Evolutionary conservation across 2,113 vertebrate species (phyloP), one percentile per base, ranked within the genome.

Genomic region (Kobus ellipsiprymnus): DNA sequence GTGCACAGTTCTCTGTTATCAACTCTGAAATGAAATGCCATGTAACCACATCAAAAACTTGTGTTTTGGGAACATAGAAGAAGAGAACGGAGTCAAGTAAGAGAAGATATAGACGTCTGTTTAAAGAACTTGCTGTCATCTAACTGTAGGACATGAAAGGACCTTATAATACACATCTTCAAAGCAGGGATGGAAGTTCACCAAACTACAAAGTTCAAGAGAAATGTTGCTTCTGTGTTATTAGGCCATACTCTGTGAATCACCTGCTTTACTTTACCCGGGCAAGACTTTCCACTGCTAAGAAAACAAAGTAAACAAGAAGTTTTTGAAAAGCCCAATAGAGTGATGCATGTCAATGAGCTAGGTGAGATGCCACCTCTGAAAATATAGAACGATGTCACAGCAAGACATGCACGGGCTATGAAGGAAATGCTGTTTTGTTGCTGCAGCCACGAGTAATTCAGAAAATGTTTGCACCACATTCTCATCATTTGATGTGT

Each of bases 401-500:
- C 27, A 36, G 27, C 25, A n/a, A 50, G 33, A 44, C 4, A 17
- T 6, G 10, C 7, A 10, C 1, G 3, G 27, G 25, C 8, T 2
- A 5, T 2, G 21, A 57, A 83, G 33, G 40, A 82, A 64, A 80
- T 16, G 25, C 6, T 57, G 1, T 27, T 71, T 29, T 33, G 9
- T 57, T 62, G 25, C 10, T 44, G 19, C 9, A 40, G 2, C n/a
- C 33, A 40, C 7, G 9, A 25, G 52, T 40, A 16, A 71, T 46
- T 59, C 44, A 54, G 83, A 94, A 81, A 84, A 55, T 12, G 7
- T 54, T 80, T 57, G 50, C 67, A 14, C 9, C 36, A 27, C 25
- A 64, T 87, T 87, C 59, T 74, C 44, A 91, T 77, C n/a, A 55
- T 60, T 82, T 29, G n/a, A 55, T 82, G 11, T 57, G 77, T 93